A percentile compares a stretch with the other conserved stretches of the same genome.
These are phyloP conservation scores for Macaca mulatta DNA, from an alignment of 2,113 vertebrate genomes.

Conservation along the genomic window DNA sequence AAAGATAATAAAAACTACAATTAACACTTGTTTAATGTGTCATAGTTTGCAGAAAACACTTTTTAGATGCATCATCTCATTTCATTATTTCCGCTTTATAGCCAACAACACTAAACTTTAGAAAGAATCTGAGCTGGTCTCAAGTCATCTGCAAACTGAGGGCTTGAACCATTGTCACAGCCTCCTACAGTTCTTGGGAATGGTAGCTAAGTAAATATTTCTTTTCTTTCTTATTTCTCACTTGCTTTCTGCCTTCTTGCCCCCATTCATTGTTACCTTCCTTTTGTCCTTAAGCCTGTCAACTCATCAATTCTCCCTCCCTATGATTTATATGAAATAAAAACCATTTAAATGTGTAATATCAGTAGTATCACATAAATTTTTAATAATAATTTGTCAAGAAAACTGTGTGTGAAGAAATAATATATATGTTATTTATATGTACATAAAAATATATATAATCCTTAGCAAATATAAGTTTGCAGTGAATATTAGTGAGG, in stretches of 20 bases:
- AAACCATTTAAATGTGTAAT: not conserved
- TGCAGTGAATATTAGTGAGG: not conserved
- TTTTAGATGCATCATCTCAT: slow-evolving; percentile 27
- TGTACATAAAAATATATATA: too few relatives aligned
- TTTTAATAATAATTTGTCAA: slow-evolving; percentile 23
- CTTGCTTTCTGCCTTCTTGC: not conserved
- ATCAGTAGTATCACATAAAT: not conserved
- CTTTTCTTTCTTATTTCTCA: slow-evolving; percentile 55
- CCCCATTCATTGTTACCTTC: not conserved
- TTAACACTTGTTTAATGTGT: slow-evolving; percentile 46
- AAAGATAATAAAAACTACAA: slow-evolving; percentile 25
- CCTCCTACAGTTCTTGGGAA: not conserved
- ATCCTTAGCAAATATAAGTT: not conserved
- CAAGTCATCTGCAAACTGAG: not conserved
- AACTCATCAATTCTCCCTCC: not conserved
- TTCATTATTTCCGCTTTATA: slow-evolving; percentile 40
- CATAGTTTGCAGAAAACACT: slow-evolving; percentile 13
- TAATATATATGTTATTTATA: too few relatives aligned
- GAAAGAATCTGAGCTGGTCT: not conserved
- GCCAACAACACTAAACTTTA: not conserved
- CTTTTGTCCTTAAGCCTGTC: slow-evolving; percentile 24
- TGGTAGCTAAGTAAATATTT: slow-evolving; percentile 53
- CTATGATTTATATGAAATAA: not conserved
- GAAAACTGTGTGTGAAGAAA: not conserved
- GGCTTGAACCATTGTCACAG: slow-evolving; percentile 55